These are phyloP conservation scores for Junco hyemalis DNA, from an alignment of 2,113 vertebrate species.

Conservation along the genomic window DNA sequence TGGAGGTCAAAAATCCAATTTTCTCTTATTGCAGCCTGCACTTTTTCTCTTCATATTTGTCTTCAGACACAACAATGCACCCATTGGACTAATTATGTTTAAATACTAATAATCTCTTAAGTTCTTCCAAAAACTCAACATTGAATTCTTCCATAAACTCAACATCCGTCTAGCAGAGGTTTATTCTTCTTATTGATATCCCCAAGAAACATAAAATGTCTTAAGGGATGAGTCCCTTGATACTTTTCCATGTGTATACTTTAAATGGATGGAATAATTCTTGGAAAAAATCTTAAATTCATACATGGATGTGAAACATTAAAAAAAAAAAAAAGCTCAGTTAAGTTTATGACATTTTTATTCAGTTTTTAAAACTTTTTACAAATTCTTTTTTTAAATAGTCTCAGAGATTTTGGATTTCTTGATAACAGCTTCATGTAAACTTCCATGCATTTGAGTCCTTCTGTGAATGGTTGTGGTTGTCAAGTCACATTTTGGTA, in stretches of 20 bases:
- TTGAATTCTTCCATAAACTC: neutral
- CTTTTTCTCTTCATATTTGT: neutral
- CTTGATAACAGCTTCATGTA: neutral
- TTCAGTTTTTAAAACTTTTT: neutral
- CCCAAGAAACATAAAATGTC: fast-evolving
- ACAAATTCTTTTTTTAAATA: neutral
- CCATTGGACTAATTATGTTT: neutral
- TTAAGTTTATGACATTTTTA: neutral
- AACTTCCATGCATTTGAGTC: neutral
- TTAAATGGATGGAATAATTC: neutral
- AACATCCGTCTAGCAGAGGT: neutral
- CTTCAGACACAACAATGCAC: neutral
- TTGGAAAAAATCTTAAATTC: neutral
- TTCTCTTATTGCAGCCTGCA: neutral
- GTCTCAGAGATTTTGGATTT: neutral
- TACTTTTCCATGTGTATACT: neutral
- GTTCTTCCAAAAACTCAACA: neutral
- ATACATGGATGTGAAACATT: too few relatives aligned
- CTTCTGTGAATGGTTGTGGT: neutral
- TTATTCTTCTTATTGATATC: neutral
- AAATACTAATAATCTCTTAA: neutral
- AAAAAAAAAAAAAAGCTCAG: fast-evolving
- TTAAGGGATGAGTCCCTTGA: neutral
- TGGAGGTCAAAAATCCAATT: neutral
- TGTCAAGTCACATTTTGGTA: fast-evolving